These are phyloP conservation scores for Scaptomyza montana DNA, from an alignment of 1,140 invertebrate genomes.

Conservation along the genomic window DNA sequence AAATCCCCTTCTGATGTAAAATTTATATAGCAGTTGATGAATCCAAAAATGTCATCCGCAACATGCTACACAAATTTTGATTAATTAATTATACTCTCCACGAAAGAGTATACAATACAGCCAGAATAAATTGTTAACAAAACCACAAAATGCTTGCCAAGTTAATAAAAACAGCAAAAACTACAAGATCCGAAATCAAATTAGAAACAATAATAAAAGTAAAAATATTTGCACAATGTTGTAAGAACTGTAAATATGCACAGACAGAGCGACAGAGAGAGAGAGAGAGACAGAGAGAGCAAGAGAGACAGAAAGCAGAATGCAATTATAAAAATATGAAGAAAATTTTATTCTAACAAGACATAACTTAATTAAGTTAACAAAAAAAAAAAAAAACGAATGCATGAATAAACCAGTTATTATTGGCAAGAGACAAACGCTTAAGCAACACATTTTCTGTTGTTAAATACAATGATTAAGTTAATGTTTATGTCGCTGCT, in stretches of 20 bases:
- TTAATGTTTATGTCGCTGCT: conserved; percentile 71
- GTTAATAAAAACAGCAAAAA: conserved; percentile 56
- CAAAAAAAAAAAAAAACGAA: conserved; percentile 23
- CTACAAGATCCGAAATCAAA: conserved; percentile 33
- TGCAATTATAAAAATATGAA: conserved; percentile 25
- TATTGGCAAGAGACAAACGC: conserved; percentile 53
- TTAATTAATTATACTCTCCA: too few species aligned
- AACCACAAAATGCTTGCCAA: neutral
- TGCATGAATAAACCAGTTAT: conserved; percentile 41
- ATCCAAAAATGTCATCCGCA: too few species aligned
- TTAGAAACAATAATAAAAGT: conserved; percentile 9
- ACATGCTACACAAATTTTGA: too few species aligned
- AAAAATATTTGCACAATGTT: conserved; percentile 44
- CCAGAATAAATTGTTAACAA: neutral
- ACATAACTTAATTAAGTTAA: neutral
- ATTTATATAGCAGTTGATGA: too few species aligned
- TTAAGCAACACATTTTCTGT: conserved; percentile 53
- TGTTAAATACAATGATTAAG: conserved; percentile 72
- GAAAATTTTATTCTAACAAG: conserved; percentile 11
- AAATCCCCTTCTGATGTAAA: neutral
- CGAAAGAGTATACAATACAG: conserved; percentile 25
- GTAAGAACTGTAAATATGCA: conserved; percentile 34
- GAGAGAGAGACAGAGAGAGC: too few species aligned
- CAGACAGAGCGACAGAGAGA: conserved; percentile 3
- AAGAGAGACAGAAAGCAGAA: neutral